A percentile compares a stretch with the other conserved stretches of the same genome.
These are phyloP conservation scores for Bettongia penicillata DNA, from an alignment of 2,113 vertebrate genomes.

Conservation along the genomic window DNA sequence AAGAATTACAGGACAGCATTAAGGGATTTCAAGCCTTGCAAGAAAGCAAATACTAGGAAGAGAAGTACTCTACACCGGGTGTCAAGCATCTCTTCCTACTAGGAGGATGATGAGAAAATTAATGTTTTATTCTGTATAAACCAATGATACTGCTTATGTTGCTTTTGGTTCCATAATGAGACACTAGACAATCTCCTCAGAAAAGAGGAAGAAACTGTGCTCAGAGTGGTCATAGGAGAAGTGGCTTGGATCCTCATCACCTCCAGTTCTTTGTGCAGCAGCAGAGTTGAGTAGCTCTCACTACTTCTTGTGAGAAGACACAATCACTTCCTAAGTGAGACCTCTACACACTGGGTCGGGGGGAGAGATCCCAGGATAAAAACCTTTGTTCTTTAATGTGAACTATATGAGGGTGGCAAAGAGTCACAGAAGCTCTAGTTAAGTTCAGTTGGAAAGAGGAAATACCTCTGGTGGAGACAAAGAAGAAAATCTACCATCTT, in stretches of 20 bases:
- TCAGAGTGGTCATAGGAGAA: neutral
- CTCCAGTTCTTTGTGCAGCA: neutral
- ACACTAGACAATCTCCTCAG: neutral
- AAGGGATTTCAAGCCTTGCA: neutral
- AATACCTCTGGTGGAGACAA: neutral
- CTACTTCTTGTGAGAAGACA: neutral
- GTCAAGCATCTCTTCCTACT: neutral
- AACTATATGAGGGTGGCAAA: neutral
- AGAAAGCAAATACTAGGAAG: neutral
- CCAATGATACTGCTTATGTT: neutral
- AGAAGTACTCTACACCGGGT: neutral
- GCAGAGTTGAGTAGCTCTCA: neutral
- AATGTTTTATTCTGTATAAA: neutral
- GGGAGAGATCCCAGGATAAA: neutral
- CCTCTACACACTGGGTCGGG: neutral
- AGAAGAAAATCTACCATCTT: neutral
- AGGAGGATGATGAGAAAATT: neutral
- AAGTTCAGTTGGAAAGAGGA: neutral
- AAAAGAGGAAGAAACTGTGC: neutral
- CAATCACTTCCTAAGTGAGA: neutral
- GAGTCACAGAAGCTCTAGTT: neutral
- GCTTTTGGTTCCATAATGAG: neutral
- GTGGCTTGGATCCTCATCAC: neutral
- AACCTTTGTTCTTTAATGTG: neutral
- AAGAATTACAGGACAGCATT: conserved; percentile 35